Base-by-base conservation (phyloP, 2,888 invertebrate species). In the Heliconius aoede region DNA sequence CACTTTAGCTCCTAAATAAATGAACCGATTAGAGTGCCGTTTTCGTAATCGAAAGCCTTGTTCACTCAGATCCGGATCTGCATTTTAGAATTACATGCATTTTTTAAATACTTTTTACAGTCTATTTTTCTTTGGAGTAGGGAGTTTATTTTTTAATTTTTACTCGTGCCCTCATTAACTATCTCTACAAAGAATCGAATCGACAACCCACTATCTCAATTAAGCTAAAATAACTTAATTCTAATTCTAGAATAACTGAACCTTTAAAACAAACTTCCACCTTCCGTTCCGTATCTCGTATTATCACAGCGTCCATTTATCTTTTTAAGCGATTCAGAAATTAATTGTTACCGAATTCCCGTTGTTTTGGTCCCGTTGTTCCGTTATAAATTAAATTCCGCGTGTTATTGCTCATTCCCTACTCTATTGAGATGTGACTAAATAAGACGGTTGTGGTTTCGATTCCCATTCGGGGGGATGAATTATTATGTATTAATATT, bases 331-430 rank as follows among this genome's bases (percentile, higher is more conserved):
- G 81, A 72, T 80, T 79, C 76, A 78, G 80, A 81, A 80, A 80
- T 83, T 81, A 82, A 82, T 83, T 81, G 82, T 78, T 79, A 74
- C 77, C 77, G 46, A 76, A 79, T 80, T 77, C 73, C 28, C 72
- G 67, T 73, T 76, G 58, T 73, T 75, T 76, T 77, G 77, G n/a
- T 55, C 8, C n/a, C 55, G 55, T 55, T 55, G n/a, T 77, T 72
- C 65, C 58, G 73, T 68, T 77, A 60, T 73, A 75, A 76, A 76
- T 78, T 75, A 78, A 61, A 76, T 76, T 69, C 55, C 28, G 30
- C 64, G 65, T 65, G 64, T 65, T 72, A 74, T 74, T 72, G 58
- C 61, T 40, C 30, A n/a, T n/a, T n/a, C n/a, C n/a, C n/a, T n/a
- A n/a, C n/a, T n/a, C n/a, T n/a, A n/a, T n/a, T 32, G 32, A 21